A percentile compares a stretch with the other conserved stretches of the same genome.
These are phyloP conservation scores for Caenorhabditis macrosperma DNA, from an alignment of 2,888 invertebrate species.

Conservation along the genomic window DNA sequence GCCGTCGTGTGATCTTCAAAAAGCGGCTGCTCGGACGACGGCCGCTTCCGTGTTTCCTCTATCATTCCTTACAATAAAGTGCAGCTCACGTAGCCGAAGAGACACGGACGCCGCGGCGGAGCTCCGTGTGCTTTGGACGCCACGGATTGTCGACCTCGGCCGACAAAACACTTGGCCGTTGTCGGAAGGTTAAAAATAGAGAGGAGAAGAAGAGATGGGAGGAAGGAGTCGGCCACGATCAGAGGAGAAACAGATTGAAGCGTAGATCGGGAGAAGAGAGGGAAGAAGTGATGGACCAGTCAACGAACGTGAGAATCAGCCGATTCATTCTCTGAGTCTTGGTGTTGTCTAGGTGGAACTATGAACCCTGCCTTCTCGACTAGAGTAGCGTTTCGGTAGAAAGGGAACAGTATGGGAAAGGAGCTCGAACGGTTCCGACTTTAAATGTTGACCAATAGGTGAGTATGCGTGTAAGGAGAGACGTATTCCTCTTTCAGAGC, in stretches of 20 bases:
- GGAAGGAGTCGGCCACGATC: not conserved
- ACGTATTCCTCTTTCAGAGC: no score
- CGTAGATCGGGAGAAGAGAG: slow-evolving; percentile 5
- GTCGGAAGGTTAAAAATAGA: slow-evolving; percentile 30
- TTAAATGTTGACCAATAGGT: no score
- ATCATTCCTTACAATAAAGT: slow-evolving; percentile 17
- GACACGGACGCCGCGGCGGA: slow-evolving; percentile 3
- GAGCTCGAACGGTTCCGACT: no score
- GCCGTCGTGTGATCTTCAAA: slow-evolving; percentile 38
- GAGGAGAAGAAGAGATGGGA: not conserved
- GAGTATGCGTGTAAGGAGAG: no score
- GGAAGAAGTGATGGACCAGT: not conserved
- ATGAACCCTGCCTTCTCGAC: no score
- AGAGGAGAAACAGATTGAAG: not conserved
- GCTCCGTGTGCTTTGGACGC: slow-evolving; percentile 36
- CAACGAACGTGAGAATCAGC: not conserved
- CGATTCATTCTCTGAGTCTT: not conserved
- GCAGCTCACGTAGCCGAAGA: slow-evolving; percentile 8
- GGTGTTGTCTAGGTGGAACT: not conserved
- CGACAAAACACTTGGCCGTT: slow-evolving; percentile 3
- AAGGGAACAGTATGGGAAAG: no score
- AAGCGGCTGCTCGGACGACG: slow-evolving; percentile 16
- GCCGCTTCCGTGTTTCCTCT: slow-evolving; percentile 25
- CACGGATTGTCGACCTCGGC: slow-evolving; percentile 8
- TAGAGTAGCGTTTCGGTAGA: no score